Percentiles rank a stretch among this genome's conserved stretches.
Evolutionary conservation across 1,140 invertebrate genomes (phyloP).

Genomic region (Heliconius melpomene): DNA sequence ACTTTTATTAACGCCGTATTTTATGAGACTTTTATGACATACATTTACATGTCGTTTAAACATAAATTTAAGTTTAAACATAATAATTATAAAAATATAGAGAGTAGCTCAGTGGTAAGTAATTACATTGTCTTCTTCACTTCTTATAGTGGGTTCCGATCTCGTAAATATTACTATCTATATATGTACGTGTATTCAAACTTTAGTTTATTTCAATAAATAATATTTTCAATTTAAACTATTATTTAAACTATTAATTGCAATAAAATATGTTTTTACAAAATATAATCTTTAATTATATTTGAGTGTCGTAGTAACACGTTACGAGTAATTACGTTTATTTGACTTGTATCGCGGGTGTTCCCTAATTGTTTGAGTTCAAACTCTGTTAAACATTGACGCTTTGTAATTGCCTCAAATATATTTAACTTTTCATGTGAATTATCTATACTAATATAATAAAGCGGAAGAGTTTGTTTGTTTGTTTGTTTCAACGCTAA

Average conservation of each 20-base stretch:
- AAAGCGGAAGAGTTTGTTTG: too few species aligned
- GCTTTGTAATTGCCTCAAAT: background rate
- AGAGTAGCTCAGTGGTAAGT: background rate
- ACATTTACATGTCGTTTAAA: constrained; percentile 22
- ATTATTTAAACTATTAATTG: too few species aligned
- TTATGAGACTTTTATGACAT: constrained; percentile 53
- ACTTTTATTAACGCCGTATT: constrained; percentile 53
- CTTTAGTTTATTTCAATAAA: too few species aligned
- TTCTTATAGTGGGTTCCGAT: too few species aligned
- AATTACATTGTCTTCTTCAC: background rate
- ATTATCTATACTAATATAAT: too few species aligned
- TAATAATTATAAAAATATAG: constrained; percentile 3
- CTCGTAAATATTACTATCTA: too few species aligned
- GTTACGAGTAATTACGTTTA: background rate
- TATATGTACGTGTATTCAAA: too few species aligned
- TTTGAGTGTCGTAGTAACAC: background rate
- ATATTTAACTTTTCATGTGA: constrained; percentile 3
- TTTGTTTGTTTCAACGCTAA: too few species aligned
- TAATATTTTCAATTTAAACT: too few species aligned
- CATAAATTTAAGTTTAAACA: constrained; percentile 5
- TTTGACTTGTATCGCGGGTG: constrained; percentile 12
- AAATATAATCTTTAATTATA: background rate
- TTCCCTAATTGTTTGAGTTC: background rate
- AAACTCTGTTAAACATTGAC: constrained; percentile 6
- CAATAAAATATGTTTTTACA: background rate